Conservation (phyloP, 2,888 invertebrate genomes). For the Ennomos quercinarius region DNA sequence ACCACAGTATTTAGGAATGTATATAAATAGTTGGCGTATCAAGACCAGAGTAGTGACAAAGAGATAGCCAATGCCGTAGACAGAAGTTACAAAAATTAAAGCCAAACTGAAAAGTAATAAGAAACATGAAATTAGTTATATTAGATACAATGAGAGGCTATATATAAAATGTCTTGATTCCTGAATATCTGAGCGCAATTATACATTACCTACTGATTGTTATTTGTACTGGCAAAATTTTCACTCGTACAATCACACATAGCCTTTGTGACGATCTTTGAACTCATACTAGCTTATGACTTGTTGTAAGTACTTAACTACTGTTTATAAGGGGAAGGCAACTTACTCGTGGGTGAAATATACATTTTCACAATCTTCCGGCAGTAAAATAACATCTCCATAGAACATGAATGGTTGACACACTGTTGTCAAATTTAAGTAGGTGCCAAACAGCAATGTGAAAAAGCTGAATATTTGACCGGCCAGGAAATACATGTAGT, state of each 20-base stretch:
- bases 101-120: slow-evolving; percentile 75
- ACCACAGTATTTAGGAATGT: slow-evolving; percentile 76
- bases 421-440: slow-evolving; percentile 93
- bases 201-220: too few species aligned
- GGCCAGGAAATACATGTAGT: slow-evolving; percentile 90
- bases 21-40: slow-evolving; percentile 73
- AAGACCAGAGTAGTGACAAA: slow-evolving; percentile 76
- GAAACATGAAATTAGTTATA: slow-evolving; percentile 3
- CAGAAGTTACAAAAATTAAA: slow-evolving; percentile 84
- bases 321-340: too few species aligned
- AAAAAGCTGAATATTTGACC: slow-evolving; percentile 88
- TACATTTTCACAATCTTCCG: slow-evolving; percentile 93
- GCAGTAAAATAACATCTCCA: slow-evolving; percentile 89
- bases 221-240: too few species aligned
- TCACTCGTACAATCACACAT: too few species aligned
- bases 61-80: slow-evolving; percentile 77
- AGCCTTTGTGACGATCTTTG: too few species aligned
- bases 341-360: slow-evolving; percentile 73
- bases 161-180: too few species aligned
- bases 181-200: too few species aligned
- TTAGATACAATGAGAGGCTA: not conserved
- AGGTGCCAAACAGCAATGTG: slow-evolving; percentile 90
- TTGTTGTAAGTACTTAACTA: too few species aligned
- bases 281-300: too few species aligned
- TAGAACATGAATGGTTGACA: slow-evolving; percentile 91